Evolutionary conservation across 2,888 invertebrate species (phyloP).

Genomic region (Andrena bucephala): DNA sequence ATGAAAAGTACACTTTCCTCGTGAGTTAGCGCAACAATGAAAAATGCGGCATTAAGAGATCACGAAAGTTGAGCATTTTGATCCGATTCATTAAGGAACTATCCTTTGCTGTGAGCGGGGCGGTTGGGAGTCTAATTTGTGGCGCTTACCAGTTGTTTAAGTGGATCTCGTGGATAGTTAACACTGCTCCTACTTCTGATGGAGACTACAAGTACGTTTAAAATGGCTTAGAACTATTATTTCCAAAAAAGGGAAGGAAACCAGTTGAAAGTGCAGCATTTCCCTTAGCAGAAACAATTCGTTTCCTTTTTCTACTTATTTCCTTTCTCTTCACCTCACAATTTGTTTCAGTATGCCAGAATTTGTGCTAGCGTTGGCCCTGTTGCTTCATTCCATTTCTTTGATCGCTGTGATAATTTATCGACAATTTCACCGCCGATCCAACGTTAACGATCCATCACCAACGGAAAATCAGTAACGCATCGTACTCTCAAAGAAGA

Average conservation of each 20-base stretch:
- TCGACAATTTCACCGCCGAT: not conserved
- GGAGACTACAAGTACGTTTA: conserved; percentile 60
- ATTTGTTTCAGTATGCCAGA: conserved; percentile 26
- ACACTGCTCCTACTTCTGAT: conserved; percentile 15
- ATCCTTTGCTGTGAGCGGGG: conserved; percentile 65
- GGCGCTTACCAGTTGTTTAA: conserved; percentile 67
- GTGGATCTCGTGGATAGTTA: conserved; percentile 65
- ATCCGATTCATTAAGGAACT: conserved; percentile 65
- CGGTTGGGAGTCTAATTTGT: conserved; percentile 61
- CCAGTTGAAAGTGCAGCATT: not conserved
- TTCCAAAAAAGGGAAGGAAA: not conserved
- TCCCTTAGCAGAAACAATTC: too few relatives aligned
- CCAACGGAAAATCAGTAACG: not conserved
- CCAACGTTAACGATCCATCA: not conserved
- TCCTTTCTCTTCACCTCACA: not conserved
- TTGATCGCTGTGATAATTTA: conserved; percentile 1
- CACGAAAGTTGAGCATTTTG: not conserved
- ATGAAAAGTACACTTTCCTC: conserved; percentile 59
- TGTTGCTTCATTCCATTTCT: conserved; percentile 25
- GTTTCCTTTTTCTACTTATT: not conserved
- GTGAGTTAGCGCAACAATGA: conserved; percentile 59
- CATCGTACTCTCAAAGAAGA: not conserved
- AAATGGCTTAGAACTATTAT: not conserved
- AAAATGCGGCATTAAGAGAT: not conserved
- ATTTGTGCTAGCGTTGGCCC: conserved; percentile 9